Percentiles rank a stretch among this genome's conserved stretches.
Conservation (phyloP, 1,140 invertebrate genomes). For the Anastrepha obliqua region DNA sequence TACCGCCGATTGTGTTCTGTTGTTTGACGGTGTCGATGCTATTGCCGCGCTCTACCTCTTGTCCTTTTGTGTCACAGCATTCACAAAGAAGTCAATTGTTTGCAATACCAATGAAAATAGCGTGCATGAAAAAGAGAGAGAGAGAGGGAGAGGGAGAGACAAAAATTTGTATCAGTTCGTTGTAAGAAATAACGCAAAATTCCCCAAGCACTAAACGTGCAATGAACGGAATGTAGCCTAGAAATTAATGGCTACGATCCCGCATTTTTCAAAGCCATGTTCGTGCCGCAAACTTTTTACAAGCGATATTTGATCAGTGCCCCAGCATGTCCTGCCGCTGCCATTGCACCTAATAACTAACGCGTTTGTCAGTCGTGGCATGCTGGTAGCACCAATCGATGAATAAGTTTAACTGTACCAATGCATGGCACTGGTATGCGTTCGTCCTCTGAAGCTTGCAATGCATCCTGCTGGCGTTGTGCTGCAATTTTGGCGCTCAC, state of each 20-base stretch:
- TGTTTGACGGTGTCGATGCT: background rate
- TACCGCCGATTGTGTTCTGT: constrained; percentile 27
- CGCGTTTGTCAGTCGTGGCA: background rate
- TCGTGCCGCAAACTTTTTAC: constrained; percentile 9
- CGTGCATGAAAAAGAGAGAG: background rate
- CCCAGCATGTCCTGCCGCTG: constrained; percentile 12
- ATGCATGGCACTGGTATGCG: background rate
- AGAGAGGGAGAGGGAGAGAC: background rate
- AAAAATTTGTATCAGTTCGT: background rate
- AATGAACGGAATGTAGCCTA: background rate
- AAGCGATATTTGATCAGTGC: background rate
- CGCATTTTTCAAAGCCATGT: constrained; percentile 15
- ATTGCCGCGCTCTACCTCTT: background rate
- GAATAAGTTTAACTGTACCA: background rate
- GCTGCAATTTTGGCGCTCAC: background rate
- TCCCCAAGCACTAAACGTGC: background rate
- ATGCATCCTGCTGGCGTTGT: background rate
- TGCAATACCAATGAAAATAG: background rate
- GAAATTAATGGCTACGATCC: constrained; percentile 11
- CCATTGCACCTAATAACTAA: background rate
- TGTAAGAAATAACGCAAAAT: constrained; percentile 10
- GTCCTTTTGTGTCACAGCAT: constrained; percentile 44
- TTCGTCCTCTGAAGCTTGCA: background rate
- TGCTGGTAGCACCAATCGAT: background rate
- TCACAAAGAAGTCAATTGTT: constrained; percentile 44